Conservation (phyloP, 2,113 vertebrate species). For the Heterochromis multidens region DNA sequence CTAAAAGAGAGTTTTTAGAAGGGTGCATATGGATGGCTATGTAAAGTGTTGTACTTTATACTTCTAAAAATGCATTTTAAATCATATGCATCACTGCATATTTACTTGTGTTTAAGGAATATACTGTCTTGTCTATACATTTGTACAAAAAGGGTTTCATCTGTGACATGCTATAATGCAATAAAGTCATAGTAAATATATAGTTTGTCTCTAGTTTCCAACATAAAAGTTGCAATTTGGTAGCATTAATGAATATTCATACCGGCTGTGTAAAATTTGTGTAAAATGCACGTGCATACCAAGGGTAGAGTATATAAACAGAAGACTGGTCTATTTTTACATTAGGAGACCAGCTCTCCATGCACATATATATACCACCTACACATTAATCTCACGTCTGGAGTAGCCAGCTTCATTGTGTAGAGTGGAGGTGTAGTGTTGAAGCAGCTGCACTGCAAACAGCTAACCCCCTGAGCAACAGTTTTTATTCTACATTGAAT, state of each 20-base stretch:
- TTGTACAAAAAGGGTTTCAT: neutral
- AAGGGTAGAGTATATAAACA: neutral
- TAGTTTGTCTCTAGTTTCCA: neutral
- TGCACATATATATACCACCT: neutral
- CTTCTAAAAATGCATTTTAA: fast-evolving
- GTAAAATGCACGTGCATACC: neutral
- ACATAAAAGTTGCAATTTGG: fast-evolving
- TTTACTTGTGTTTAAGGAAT: neutral
- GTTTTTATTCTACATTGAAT: neutral
- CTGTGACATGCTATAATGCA: neutral
- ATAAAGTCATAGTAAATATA: neutral
- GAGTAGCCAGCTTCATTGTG: neutral
- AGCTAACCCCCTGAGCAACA: neutral
- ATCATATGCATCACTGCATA: neutral
- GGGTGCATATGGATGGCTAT: neutral
- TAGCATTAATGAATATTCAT: neutral
- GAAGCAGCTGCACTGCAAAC: neutral
- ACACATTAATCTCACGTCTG: neutral
- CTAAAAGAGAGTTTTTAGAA: neutral
- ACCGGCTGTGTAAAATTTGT: neutral
- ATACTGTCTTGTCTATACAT: neutral
- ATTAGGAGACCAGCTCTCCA: neutral
- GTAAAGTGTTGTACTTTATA: neutral
- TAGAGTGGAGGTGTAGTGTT: neutral
- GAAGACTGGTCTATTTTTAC: neutral